Base-by-base conservation (phyloP, 1,140 invertebrate species). In the Drosophila micromelanica region DNA sequence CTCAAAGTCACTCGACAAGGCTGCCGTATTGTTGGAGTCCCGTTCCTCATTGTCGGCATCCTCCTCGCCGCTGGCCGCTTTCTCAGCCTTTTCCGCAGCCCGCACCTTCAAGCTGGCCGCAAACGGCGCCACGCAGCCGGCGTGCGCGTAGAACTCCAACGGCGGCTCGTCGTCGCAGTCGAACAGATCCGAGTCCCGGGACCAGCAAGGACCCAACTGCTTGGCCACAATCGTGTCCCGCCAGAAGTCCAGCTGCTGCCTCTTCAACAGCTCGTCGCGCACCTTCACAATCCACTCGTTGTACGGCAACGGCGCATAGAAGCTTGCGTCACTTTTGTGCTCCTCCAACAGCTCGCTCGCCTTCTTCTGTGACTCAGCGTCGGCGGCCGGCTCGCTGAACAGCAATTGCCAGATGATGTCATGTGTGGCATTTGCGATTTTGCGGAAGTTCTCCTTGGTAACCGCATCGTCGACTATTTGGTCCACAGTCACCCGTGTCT, bases 281-380 rank as follows among this genome's bases (percentile, higher is more conserved):
- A 92, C 11, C 32, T 37, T 72, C 1, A 73, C 45, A 40, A 92
- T 91, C 91, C 91, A 92, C 4, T 81, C 63, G n/a, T 91, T 92
- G 35, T 92, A 92, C 2, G 61, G 37, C 43, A 40, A 72, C 0
- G 91, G 86, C 0, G 60, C 52, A 52, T 82, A 90, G 56, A 92
- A 90, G 23, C 76, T 40, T 1, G 90, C 82, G 38, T 92, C 89
- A 4, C 72, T 56, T 17, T 78, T 84, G 49, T 89, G 69, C 27
- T 80, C 78, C 9, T 70, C 78, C 1, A 92, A 30, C 17, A 90
- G 43, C 5, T 90, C 76, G 2, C 42, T 56, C 0, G 80, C 82
- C 61, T 92, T 81, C 20, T 75, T 23, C 40, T 76, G 65, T 75
- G 84, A 69, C 48, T 71, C 73, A 48, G 40, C n/a, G 2, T 49